A percentile compares a stretch with the other conserved stretches of the same genome.
These are phyloP conservation scores for Linnaemya tessellans DNA, from an alignment of 2,888 invertebrate genomes.

Conservation along the genomic window DNA sequence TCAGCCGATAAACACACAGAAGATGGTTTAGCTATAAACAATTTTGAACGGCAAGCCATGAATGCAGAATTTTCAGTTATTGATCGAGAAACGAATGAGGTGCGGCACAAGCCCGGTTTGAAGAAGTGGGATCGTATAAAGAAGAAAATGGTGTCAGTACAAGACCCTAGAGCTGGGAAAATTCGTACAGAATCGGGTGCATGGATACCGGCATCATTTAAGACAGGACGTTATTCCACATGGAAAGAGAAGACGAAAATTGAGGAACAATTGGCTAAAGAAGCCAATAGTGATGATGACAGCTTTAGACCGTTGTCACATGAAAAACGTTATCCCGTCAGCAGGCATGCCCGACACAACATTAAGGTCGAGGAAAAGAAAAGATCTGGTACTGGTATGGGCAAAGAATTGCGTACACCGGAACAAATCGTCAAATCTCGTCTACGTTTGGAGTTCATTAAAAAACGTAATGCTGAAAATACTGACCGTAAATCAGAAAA, in stretches of 20 bases:
- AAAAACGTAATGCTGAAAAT: constrained; percentile 85
- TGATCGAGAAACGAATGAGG: constrained; percentile 90
- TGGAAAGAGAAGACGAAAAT: constrained; percentile 91
- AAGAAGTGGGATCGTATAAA: constrained; percentile 97
- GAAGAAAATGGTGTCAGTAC: constrained; percentile 94
- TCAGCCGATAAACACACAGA: constrained; percentile 94
- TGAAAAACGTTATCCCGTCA: constrained; percentile 83
- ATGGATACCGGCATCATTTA: constrained; percentile 97
- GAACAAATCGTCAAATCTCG: constrained; percentile 92
- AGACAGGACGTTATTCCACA: constrained; percentile 93
- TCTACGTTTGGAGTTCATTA: constrained; percentile 85
- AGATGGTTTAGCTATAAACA: constrained; percentile 87
- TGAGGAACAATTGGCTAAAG: constrained; percentile 81
- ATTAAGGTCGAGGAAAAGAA: constrained; percentile 87
- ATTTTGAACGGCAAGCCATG: constrained; percentile 92
- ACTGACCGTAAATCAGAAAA: constrained; percentile 82
- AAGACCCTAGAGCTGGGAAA: constrained; percentile 86
- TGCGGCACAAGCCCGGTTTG: constrained; percentile 86
- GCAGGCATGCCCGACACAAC: constrained; percentile 92
- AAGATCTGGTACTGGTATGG: constrained; percentile 82
- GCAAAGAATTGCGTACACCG: constrained; percentile 88
- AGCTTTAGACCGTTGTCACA: constrained; percentile 78
- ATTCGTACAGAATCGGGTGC: constrained; percentile 98
- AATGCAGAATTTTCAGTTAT: constrained; percentile 91
- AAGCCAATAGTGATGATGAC: constrained; percentile 79